Conservation (phyloP, 2,797 vertebrate genomes). For the Lithobates pipiens region DNA sequence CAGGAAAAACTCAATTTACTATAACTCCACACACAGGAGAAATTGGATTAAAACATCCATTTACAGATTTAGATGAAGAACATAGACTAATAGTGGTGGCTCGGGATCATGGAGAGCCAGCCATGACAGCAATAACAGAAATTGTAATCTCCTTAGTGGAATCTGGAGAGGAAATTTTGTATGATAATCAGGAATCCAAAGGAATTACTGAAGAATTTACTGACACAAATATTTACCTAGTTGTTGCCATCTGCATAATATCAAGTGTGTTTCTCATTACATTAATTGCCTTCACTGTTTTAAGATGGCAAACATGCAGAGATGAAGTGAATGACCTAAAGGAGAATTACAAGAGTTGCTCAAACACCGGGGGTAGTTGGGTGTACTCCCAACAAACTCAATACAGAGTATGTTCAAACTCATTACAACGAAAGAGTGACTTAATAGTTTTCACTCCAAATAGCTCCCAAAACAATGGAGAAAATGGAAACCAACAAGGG, state of each 20-base stretch:
- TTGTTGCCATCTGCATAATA: constrained; percentile 57
- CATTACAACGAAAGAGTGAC: constrained; percentile 53
- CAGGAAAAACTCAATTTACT: constrained; percentile 61
- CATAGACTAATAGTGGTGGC: constrained; percentile 78
- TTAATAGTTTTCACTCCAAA: constrained; percentile 71
- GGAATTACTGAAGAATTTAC: constrained; percentile 1
- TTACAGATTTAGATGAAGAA: constrained; percentile 78
- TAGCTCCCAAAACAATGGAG: constrained; percentile 55
- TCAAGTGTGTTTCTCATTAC: constrained; percentile 63
- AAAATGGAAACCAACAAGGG: constrained; percentile 63
- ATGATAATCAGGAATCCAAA: neutral
- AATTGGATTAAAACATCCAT: constrained; percentile 62
- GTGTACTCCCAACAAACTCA: constrained; percentile 49
- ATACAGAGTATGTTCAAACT: constrained; percentile 38
- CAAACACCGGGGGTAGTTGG: constrained; percentile 60
- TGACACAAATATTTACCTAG: constrained; percentile 50
- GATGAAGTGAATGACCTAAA: constrained; percentile 40
- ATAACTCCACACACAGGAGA: constrained; percentile 64
- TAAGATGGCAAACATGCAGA: constrained; percentile 54
- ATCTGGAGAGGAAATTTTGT: constrained; percentile 53
- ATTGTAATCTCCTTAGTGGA: constrained; percentile 81
- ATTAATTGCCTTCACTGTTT: constrained; percentile 44
- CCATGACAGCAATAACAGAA: constrained; percentile 78
- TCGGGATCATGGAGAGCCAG: constrained; percentile 78
- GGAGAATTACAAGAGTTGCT: constrained; percentile 55